Evolutionary conservation across 2,113 vertebrate species (phyloP).

Genomic region (Plectropomus leopardus): DNA sequence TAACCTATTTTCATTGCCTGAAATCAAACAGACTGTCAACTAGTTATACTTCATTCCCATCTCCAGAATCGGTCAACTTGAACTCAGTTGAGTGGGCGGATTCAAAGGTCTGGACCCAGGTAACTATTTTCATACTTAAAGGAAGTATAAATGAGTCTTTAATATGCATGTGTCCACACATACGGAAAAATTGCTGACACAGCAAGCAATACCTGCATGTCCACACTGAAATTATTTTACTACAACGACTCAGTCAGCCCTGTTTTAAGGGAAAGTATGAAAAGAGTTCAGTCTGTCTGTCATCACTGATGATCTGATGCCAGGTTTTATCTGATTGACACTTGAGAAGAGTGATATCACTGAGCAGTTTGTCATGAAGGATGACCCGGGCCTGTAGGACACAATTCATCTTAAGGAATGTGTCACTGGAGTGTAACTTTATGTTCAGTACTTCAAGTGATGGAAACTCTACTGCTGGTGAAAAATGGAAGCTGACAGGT

Average conservation of each 20-base stretch:
- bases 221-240: not conserved
- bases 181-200: too few relatives aligned
- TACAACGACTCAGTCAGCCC: not conserved
- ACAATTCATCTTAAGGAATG: constrained; percentile 2
- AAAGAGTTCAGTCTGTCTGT: not conserved
- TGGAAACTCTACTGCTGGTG: not conserved
- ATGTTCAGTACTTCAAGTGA: constrained; percentile 7
- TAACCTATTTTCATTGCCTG: too few relatives aligned
- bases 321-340: not conserved
- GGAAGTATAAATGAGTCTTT: too few relatives aligned
- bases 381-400: not conserved
- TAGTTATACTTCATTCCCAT: too few relatives aligned
- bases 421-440: not conserved
- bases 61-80: too few relatives aligned
- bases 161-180: too few relatives aligned
- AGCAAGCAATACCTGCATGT: not conserved
- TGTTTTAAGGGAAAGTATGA: not conserved
- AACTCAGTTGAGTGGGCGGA: too few relatives aligned
- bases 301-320: not conserved
- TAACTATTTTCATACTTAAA: too few relatives aligned
- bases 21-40: too few relatives aligned
- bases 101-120: too few relatives aligned
- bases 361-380: not conserved
- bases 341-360: not conserved
- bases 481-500: not conserved